Conservation (phyloP, 2,113 vertebrate genomes). For the human region GRCh38 chr12:74648501-74649000, state of each 20-base stretch:
- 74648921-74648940: neutral
- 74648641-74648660: neutral
- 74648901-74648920: neutral
- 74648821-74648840: neutral
- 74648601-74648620: neutral
- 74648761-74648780: neutral
- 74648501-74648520: neutral
- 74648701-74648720: neutral
- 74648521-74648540: neutral
- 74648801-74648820: neutral
- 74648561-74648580: rapidly evolving
- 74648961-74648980: neutral
- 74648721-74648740: neutral
- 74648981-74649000: neutral
- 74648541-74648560: neutral
- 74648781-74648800: neutral
- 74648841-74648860: neutral
- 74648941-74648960: neutral
- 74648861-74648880: neutral
- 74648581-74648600: neutral
- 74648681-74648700: neutral
- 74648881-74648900: neutral
- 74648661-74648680: neutral
- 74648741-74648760: neutral
- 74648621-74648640: neutral